phyloP scores from a whole-genome alignment of 2,797 vertebrate species.

The Lepus oiostolus region DNA sequence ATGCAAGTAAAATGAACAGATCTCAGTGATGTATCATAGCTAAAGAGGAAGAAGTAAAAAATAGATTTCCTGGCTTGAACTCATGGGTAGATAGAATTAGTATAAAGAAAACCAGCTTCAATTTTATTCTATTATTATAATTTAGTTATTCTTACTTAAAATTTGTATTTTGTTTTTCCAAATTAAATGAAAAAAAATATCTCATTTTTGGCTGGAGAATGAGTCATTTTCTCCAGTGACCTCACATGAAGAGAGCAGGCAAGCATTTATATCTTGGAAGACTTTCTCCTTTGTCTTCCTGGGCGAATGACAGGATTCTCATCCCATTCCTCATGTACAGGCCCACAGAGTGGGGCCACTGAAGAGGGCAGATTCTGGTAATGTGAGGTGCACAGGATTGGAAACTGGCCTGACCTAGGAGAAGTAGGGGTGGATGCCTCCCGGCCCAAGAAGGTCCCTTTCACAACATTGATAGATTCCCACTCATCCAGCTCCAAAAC shows the following conservation, averaged over 20 bases:
- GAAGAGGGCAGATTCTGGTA: background rate
- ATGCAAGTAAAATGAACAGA: background rate
- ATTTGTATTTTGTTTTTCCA: background rate
- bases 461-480: background rate
- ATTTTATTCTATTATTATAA: background rate
- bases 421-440: background rate
- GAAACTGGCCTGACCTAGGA: background rate
- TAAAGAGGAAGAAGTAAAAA: background rate
- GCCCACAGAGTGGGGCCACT: background rate
- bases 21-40: background rate
- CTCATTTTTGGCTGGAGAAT: background rate
- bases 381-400: background rate
- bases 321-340: background rate
- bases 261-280: background rate
- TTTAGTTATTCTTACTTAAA: background rate
- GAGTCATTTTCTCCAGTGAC: background rate
- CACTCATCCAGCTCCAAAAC: background rate
- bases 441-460: background rate
- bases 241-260: background rate
- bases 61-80: background rate
- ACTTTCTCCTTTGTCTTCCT: background rate
- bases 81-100: background rate
- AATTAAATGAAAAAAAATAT: background rate
- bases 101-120: background rate
- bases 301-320: background rate